A percentile compares a stretch with the other conserved stretches of the same genome.
Conservation (phyloP, 2,888 invertebrate genomes). For the Saturnia pavonia region DNA sequence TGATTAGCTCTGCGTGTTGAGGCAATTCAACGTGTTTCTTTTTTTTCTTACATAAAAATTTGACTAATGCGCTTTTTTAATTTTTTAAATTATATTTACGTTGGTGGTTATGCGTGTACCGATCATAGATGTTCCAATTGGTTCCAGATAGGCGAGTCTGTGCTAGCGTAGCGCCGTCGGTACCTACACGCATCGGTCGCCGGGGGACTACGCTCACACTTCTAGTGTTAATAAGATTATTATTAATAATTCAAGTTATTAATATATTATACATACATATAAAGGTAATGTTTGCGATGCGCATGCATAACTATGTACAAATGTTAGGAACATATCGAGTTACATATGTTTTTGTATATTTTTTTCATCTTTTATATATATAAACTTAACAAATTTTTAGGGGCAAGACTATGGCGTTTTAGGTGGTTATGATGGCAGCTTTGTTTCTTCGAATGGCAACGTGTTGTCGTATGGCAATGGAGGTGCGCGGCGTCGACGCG, state of each 20-base stretch:
- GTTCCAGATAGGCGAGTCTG: constrained; percentile 67
- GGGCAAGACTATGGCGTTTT: constrained; percentile 79
- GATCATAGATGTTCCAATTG: constrained; percentile 80
- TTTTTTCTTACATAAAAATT: constrained; percentile 45
- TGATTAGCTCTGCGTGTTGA: constrained; percentile 29
- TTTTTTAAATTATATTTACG: constrained; percentile 41
- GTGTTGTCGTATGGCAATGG: constrained; percentile 63
- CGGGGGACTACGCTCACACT: constrained; percentile 55
- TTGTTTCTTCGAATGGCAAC: constrained; percentile 69
- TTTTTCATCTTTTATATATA: constrained; percentile 35
- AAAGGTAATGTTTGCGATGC: constrained; percentile 69
- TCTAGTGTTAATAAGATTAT: constrained; percentile 49
- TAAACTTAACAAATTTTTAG: constrained; percentile 72
- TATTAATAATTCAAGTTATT: constrained; percentile 45
- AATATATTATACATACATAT: constrained; percentile 69
- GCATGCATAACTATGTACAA: constrained; percentile 81
- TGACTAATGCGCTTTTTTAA: constrained; percentile 77
- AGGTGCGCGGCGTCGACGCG: constrained; percentile 39
- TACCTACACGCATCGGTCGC: constrained; percentile 38
- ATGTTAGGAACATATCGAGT: constrained; percentile 80
- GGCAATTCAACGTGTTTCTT: constrained; percentile 53
- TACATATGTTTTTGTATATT: constrained; percentile 36
- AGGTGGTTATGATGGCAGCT: constrained; percentile 79
- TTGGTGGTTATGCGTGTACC: constrained; percentile 81
- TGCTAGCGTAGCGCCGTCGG: constrained; percentile 38